Evolutionary conservation across 1,140 invertebrate species (phyloP), one percentile per base, ranked within the genome.

Genomic region (Diabrotica virgifera): DNA sequence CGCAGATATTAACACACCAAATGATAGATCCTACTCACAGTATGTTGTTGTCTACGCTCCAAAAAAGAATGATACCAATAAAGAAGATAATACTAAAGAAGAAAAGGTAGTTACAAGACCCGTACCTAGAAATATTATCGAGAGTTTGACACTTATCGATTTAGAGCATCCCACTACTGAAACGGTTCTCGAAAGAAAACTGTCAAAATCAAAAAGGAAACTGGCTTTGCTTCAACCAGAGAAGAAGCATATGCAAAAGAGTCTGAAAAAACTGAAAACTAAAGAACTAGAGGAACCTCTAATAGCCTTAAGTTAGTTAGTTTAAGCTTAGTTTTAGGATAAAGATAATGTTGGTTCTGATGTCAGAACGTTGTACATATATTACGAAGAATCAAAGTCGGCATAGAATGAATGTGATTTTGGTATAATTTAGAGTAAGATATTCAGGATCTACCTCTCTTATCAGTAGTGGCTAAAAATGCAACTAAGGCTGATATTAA

Each of bases 1-100:
- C 73, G 92, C 92, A 0, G 92, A 94, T 70, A 93, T 94, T 36
- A 93, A 92, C 51, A 87, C 90, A 6, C 90, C 90, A 9, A 86
- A 90, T 0, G 90, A 91, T 73, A 85, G 90, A 1, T 89, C 90
- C 5, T 93, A 89, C 75, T 93, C 91, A 0, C 89, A 93, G 69
- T 87, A 88, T 63, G 89, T 92, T 14, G 89, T 93, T 0, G 90
- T 93, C 0, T 92, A 93, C 74, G 77, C 76, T 6, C 87, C 87
- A 0, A 91, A 90, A 64, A 89, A 90, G 76, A 92, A 92, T 68
- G 72, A 70, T 14, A 74, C 75, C 13, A 63, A 66, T 50, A 6
- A 63, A 11, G 6, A n/a, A 46, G 40, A 46, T 10, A 46, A 46
- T 46, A 54, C 70, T 38, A 58, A 50, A 7, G 37, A 66, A 35